phyloP scores from a whole-genome alignment of 2,888 invertebrate species.

The Furcula furcula region DNA sequence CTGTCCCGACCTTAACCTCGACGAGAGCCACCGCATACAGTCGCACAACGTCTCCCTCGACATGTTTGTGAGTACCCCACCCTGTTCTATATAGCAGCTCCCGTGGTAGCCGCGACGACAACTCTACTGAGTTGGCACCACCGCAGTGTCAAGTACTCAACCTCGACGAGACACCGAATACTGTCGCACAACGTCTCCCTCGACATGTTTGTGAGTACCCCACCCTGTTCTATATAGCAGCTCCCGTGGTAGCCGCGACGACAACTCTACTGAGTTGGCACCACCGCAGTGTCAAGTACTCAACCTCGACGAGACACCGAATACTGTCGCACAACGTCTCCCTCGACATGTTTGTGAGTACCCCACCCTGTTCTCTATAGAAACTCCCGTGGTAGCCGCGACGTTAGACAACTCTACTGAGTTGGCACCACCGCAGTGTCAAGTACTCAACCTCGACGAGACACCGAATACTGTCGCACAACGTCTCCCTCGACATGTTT shows the following conservation, averaged over 20 bases:
- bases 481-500: conserved; percentile 91
- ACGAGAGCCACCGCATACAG: conserved; percentile 75
- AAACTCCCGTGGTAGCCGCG: too few relatives aligned
- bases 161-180: conserved; percentile 71
- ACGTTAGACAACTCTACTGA: too few relatives aligned
- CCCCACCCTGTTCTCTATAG: too few relatives aligned
- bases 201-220: conserved; percentile 86
- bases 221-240: too few relatives aligned
- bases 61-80: conserved; percentile 84
- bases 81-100: too few relatives aligned
- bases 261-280: too few relatives aligned
- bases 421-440: too few relatives aligned
- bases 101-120: too few relatives aligned
- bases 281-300: conserved; percentile 87
- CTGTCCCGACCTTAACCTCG: conserved; percentile 83
- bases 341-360: conserved; percentile 88
- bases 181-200: conserved; percentile 89
- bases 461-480: conserved; percentile 83
- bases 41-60: conserved; percentile 90
- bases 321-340: conserved; percentile 87
- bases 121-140: too few relatives aligned
- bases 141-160: conserved; percentile 85
- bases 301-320: conserved; percentile 72
- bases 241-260: too few relatives aligned
- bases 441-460: conserved; percentile 80